Evolutionary conservation across 2,797 vertebrate species (phyloP).

Genomic region (Lagothrix lagotricha): DNA sequence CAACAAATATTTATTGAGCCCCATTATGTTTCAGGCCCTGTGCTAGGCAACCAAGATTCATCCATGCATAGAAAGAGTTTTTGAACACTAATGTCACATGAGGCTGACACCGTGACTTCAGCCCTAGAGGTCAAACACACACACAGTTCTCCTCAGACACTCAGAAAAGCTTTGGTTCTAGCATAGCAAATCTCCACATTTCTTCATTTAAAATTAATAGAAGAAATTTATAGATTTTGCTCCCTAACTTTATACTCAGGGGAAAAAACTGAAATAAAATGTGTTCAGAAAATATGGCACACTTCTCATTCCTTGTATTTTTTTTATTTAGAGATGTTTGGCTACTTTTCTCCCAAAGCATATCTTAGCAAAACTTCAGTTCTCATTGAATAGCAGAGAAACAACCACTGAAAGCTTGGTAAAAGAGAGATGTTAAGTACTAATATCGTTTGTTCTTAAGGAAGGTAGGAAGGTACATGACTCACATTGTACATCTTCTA

Average conservation of each 20-base stretch:
- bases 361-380: constrained; percentile 17
- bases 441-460: constrained; percentile 75
- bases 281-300: neutral
- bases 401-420: neutral
- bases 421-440: constrained; percentile 65
- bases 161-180: neutral
- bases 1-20: neutral
- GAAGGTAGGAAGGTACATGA: neutral
- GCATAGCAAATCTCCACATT: neutral
- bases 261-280: neutral
- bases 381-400: constrained; percentile 2
- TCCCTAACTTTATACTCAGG: neutral
- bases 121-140: neutral
- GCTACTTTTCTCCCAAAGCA: constrained; percentile 4
- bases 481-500: neutral
- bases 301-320: neutral
- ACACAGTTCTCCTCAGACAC: neutral
- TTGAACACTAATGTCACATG: neutral
- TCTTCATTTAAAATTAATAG: neutral
- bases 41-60: neutral
- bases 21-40: neutral
- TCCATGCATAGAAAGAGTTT: neutral
- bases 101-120: neutral
- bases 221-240: neutral
- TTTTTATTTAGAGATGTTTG: neutral